Percentiles rank a stretch among this genome's conserved stretches.
phyloP scores from a whole-genome alignment of 1,140 invertebrate species.

The Pantala flavescens region DNA sequence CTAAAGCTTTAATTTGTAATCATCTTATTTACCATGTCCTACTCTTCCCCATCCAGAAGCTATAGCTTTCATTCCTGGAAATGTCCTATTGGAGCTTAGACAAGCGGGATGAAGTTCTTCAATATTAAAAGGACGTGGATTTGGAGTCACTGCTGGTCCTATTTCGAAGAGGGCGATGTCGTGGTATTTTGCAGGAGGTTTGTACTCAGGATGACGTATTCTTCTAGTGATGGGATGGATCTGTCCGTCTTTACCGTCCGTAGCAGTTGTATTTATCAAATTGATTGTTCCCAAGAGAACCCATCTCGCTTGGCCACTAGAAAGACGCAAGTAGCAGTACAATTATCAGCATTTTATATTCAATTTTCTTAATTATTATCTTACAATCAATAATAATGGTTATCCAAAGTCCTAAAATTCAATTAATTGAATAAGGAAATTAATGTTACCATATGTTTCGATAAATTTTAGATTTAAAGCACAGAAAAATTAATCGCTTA shows the following conservation, averaged over 20 bases:
- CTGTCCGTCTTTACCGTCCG: no score
- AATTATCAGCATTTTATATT: no score
- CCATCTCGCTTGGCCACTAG: no score
- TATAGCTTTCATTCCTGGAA: not conserved
- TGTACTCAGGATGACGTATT: constrained; percentile 40
- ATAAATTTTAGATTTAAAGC: no score
- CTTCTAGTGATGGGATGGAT: constrained; percentile 24
- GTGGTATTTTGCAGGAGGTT: constrained; percentile 34
- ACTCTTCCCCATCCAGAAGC: constrained; percentile 29
- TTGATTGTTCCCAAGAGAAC: constrained; percentile 17
- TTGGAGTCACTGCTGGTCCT: constrained; percentile 19
- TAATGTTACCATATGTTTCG: no score
- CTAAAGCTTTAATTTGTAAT: no score
- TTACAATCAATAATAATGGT: no score
- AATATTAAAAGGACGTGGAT: not conserved
- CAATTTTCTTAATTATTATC: no score
- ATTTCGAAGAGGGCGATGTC: constrained; percentile 37
- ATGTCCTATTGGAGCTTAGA: constrained; percentile 20
- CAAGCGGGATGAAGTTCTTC: constrained; percentile 27
- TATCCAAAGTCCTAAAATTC: no score
- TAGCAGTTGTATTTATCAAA: constrained; percentile 24
- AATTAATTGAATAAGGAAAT: no score
- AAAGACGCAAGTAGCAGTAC: no score
- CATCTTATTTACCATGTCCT: constrained; percentile 12
- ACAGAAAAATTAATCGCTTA: no score